Evolutionary conservation across 92 coral and sea anemone genomes (phyloP), one percentile per base, ranked within the genome.

Genomic region (Actinernus sp.): DNA sequence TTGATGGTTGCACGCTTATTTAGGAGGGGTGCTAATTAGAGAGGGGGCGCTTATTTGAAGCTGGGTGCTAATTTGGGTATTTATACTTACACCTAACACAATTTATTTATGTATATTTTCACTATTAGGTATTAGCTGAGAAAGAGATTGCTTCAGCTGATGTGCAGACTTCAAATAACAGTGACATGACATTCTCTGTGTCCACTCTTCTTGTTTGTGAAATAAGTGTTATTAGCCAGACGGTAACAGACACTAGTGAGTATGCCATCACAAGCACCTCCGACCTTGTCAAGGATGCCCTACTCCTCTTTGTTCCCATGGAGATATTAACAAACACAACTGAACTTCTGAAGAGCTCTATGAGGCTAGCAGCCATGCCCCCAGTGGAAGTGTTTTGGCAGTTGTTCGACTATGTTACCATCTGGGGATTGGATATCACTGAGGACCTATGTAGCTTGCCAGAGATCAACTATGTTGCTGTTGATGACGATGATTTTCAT

Each of bases 401-500:
- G 13, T 47, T 70, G 1, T 55, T 55, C 21, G 21, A 70, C n/a
- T 70, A 70, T 45, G 66, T 70, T 1, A 36, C 65, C 12, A 45
- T 57, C 4, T 55, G 55, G 78, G 66, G 78, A 5, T 30, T 70
- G 19, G 78, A 70, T 25, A 33, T 70, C 1, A 24, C 48, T 11
- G 78, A 70, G 8, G 66, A 70, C 55, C 14, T 58, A 23, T 43
- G 38, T 39, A 70, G 34, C 34, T 66, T 54, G 4, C 78, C 51
- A 22, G 78, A 70, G 19, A 24, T 70, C 30, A 60, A 78, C 57
- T 41, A 55, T 53, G 76, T 58, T 1, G 39, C 40, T 17, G 9
- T 85, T 26, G 72, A 78, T 56, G 91, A 85, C 45, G 91, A 85
- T 4, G 86, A 67, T 33, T 71, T 85, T 65, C 82, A 78, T 53